Evolutionary conservation across 2,888 invertebrate species (phyloP).

Genomic region (Hydropsyche betteni): DNA sequence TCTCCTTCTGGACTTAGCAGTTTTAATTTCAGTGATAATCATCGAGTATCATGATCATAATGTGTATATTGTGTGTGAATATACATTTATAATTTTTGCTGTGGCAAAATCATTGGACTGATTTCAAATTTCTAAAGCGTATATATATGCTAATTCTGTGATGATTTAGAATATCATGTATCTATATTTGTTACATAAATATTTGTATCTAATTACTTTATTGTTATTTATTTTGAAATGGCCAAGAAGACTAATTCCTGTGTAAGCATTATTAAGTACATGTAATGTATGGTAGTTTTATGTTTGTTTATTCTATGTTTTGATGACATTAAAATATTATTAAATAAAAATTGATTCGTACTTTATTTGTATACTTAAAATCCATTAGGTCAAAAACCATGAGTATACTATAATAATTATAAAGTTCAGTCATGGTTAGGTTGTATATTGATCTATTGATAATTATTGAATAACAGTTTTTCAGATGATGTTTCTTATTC

Average conservation of each 20-base stretch:
- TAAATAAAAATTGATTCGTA: too few species aligned
- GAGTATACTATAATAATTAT: too few species aligned
- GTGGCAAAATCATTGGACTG: conserved; percentile 39
- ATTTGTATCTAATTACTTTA: too few species aligned
- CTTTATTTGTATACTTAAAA: too few species aligned
- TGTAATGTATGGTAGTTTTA: neutral
- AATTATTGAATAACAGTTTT: too few species aligned
- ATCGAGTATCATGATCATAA: conserved; percentile 48
- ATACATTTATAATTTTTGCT: conserved; percentile 42
- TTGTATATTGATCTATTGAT: too few species aligned
- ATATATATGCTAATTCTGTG: conserved; percentile 27
- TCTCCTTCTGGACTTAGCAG: conserved; percentile 54
- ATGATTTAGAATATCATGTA: conserved; percentile 25
- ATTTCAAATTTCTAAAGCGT: conserved; percentile 37
- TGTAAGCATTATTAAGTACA: too few species aligned
- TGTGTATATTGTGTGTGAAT: conserved; percentile 17
- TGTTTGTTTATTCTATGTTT: neutral
- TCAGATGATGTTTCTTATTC: too few species aligned
- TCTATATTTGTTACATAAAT: neutral
- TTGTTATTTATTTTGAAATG: neutral
- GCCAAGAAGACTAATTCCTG: too few species aligned
- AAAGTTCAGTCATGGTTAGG: too few species aligned
- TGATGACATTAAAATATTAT: too few species aligned
- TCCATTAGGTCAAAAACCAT: too few species aligned
- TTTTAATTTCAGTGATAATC: conserved; percentile 58